Percentiles rank a stretch among this genome's conserved stretches.
Evolutionary conservation across 1,140 invertebrate genomes (phyloP).

Genomic region (Drosophila setifemur): DNA sequence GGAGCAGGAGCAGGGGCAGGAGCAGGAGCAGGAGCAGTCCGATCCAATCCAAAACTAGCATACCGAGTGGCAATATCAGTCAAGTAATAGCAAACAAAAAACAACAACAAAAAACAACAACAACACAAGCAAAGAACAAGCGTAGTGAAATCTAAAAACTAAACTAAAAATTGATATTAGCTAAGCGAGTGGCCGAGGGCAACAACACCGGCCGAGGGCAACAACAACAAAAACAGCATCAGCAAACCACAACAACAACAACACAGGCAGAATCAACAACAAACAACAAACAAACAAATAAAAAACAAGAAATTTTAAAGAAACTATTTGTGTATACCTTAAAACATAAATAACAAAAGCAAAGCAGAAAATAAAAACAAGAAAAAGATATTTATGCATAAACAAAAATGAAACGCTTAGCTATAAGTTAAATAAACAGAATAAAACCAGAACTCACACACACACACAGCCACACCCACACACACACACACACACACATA

Average conservation of each 20-base stretch:
- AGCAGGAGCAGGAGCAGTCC: constrained; percentile 11
- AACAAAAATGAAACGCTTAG: constrained; percentile 75
- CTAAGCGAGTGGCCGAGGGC: no score
- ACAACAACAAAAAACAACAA: no score
- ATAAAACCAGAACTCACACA: constrained; percentile 45
- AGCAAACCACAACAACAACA: constrained; percentile 30
- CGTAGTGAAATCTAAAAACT: constrained; percentile 46
- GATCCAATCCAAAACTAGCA: constrained; percentile 43
- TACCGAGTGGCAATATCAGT: constrained; percentile 71
- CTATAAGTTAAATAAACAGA: constrained; percentile 74
- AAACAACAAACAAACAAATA: constrained; percentile 20
- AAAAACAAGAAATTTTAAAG: constrained; percentile 49
- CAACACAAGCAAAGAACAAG: constrained; percentile 49
- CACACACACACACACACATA: constrained; percentile 22
- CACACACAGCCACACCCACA: constrained; percentile 9
- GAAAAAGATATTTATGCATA: constrained; percentile 75
- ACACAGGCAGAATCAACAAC: constrained; percentile 24
- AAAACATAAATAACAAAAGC: constrained; percentile 56
- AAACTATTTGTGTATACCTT: constrained; percentile 77
- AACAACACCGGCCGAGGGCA: constrained; percentile 38
- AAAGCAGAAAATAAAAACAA: constrained; percentile 37
- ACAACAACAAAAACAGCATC: constrained; percentile 14
- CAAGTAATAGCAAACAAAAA: constrained; percentile 53
- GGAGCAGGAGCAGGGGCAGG: neutral
- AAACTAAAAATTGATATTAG: constrained; percentile 58